Base-by-base conservation (phyloP, 2,888 invertebrate species). In the Biston stratarius region DNA sequence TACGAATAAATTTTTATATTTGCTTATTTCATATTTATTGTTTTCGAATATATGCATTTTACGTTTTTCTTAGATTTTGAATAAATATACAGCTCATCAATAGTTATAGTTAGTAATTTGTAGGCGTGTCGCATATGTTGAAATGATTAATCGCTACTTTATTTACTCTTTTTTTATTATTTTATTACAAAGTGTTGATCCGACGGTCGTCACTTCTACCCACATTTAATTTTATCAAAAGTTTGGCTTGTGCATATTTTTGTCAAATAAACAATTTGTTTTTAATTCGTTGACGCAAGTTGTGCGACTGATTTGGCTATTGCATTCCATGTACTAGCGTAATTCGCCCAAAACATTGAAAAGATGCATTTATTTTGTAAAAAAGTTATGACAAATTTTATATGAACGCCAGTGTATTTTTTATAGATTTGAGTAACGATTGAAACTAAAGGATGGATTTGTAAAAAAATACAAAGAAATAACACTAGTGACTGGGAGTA, bases 71-170 rank as follows among this genome's bases (percentile, higher is more conserved):
- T 55, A 11, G 15, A 24, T 53, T 40, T 40, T 53, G n/a, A 12
- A 53, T 40, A 14, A 15, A 15, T 38, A 38, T 40, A 55, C 55
- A 55, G 24, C 10, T 12, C 55, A 55, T 55, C 42, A 55, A 42
- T 55, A 42, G 42, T 33, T 55, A 8, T 59, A 59, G 47, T 55
- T 49, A 61, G 45, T 52, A 55, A 48, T 51, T 78, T 74, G 64
- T 64, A 68, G 73, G 73, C n/a, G 71, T 74, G 74, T 63, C 64
- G 62, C 73, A 73, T 76, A 68, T 71, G 56, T 68, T 71, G 69
- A 69, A 63, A 60, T 68, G 63, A 56, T 68, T 60, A 68, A 68
- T 68, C 67, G 49, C 59, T 69, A 69, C 49, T 61, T 61, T 52
- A 44, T 45, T 33, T 58, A 38, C 33, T n/a, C 34, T 48, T 14